Conservation (phyloP, 1,140 invertebrate genomes). For the Camponotus floridanus region DNA sequence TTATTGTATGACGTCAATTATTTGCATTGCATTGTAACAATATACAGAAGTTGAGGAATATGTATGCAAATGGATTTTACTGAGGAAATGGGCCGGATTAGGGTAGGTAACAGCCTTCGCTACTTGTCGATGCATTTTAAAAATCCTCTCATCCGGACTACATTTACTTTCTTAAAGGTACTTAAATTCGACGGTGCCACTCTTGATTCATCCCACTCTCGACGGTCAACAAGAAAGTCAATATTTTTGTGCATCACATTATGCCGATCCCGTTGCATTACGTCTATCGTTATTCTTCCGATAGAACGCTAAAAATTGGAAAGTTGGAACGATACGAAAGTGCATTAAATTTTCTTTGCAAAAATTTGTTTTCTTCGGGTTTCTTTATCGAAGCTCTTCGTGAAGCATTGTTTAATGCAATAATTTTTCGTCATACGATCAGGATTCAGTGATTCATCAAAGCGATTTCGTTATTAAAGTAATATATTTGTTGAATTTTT, state of each 20-base stretch:
- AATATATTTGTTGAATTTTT: conserved; percentile 17
- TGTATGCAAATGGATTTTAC: background rate
- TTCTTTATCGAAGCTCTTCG: background rate
- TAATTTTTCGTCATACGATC: background rate
- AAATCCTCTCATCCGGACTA: conserved; percentile 28
- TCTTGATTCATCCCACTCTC: conserved; percentile 9
- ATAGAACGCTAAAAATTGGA: conserved; percentile 63
- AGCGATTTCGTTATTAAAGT: background rate
- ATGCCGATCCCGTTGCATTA: conserved; percentile 57
- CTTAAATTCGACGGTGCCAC: conserved; percentile 38
- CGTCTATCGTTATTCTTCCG: conserved; percentile 28
- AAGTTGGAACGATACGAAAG: conserved; percentile 28
- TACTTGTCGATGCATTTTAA: conserved; percentile 25
- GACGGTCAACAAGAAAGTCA: conserved; percentile 72
- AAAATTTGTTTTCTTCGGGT: background rate
- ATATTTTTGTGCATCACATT: conserved; percentile 67
- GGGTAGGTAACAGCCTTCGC: background rate
- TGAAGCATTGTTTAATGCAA: conserved; percentile 3
- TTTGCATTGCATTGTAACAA: background rate
- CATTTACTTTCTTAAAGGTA: conserved; percentile 34
- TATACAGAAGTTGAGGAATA: background rate
- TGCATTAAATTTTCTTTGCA: conserved; percentile 26
- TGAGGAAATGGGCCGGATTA: background rate
- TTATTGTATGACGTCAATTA: background rate
- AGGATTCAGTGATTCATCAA: conserved; percentile 9